phyloP scores from a whole-genome alignment of 2,797 vertebrate genomes.

The Pyrocephalus nanus region DNA sequence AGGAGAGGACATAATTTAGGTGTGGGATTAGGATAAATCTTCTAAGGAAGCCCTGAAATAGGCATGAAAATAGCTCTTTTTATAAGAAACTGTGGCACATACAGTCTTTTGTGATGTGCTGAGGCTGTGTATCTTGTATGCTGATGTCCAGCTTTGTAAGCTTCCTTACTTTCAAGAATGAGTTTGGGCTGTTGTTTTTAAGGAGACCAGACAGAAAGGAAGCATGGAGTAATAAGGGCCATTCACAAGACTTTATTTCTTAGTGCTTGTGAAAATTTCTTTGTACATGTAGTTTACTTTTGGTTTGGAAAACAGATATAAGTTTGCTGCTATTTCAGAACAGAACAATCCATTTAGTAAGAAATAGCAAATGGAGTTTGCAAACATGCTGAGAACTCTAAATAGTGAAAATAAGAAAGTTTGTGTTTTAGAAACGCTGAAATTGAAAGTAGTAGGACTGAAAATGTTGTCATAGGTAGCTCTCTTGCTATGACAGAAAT shows the following conservation, averaged over 20 bases:
- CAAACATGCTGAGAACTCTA: not conserved
- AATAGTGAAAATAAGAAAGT: not conserved
- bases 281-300: not conserved
- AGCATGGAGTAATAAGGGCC: not conserved
- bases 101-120: not conserved
- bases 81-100: not conserved
- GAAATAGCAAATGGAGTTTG: not conserved
- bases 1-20: not conserved
- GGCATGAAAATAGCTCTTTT: not conserved
- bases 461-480: not conserved
- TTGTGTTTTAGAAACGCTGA: not conserved
- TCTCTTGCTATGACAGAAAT: not conserved
- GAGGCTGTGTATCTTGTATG: not conserved
- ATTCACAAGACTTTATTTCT: not conserved
- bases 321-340: not conserved
- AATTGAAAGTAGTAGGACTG: not conserved
- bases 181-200: not conserved
- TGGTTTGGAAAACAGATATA: not conserved
- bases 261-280: not conserved
- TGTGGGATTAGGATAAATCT: not conserved
- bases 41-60: not conserved
- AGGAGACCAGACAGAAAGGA: not conserved
- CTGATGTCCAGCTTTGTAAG: not conserved
- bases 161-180: not conserved
- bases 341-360: not conserved